Evolutionary conservation across 2,113 vertebrate species (phyloP), one percentile per base, ranked within the genome.

Genomic region (Chiloscyllium plagiosum): DNA sequence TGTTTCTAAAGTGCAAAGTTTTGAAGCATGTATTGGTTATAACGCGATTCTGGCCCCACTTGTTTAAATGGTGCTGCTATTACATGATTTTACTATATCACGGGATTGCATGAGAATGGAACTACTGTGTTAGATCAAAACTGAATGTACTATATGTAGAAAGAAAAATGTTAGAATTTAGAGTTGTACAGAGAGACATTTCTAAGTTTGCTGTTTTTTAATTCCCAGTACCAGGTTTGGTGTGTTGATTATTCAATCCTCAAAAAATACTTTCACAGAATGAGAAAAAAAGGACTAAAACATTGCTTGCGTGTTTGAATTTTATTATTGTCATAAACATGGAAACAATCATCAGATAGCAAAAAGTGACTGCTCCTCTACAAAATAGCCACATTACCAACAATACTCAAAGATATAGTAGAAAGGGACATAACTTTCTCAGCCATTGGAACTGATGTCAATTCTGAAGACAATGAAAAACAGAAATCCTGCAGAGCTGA

Each of bases 361-460:
- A 95, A 95, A 50, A 95, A 50, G 72, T 95, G 22, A 72, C 93
- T 72, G 47, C 37, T 29, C 68, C 92, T 68, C 24, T 20, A 69
- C 20, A 52, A 72, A 95, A 70, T 69, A 15, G 72, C 72, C 93
- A 95, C 10, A 50, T 95, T 47, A 13, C 93, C 42, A 50, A 72
- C 17, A 22, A 26, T 50, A 95, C 7, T 95, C 29, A 72, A 95
- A 94, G 3, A 7, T 10, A 5, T 94, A 24, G n/a, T 12, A 94
- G 66, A 37, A 94, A 69, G 37, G 93, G 72, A 50, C 37, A 72
- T 50, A 56, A 95, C 70, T 33, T 72, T 50, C 42, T 72, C 68
- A 70, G 37, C 22, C 42, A 95, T 95, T 70, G 68, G 93, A 47
- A 95, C 50, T 95, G 68, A 95, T 50, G 42, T 72, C 68, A 95